Conservation (phyloP, 2,113 vertebrate species). For the Nansenia antarctica region DNA sequence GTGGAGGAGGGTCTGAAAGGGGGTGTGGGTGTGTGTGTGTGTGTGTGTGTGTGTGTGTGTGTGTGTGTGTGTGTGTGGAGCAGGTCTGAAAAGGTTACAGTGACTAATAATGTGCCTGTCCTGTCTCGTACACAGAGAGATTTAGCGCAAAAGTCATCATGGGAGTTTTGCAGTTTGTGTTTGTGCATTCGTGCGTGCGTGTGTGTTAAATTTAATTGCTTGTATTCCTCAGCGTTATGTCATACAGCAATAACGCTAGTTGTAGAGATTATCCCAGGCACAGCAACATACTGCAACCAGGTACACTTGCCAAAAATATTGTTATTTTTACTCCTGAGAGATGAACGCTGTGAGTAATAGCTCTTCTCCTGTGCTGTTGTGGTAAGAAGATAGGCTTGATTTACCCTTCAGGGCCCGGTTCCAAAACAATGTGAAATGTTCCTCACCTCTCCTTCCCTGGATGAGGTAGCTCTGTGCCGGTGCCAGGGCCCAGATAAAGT, state of each 20-base stretch:
- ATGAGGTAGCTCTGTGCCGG: slow-evolving; percentile 44
- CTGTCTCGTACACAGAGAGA: neutral
- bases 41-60: neutral
- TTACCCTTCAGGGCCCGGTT: slow-evolving; percentile 43
- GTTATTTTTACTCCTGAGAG: slow-evolving; percentile 26
- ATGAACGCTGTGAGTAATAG: neutral
- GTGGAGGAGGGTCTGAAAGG: too few relatives aligned
- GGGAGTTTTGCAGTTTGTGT: neutral
- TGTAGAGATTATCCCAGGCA: neutral
- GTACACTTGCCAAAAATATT: slow-evolving; percentile 4
- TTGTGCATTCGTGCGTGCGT: neutral
- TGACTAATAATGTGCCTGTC: slow-evolving; percentile 13
- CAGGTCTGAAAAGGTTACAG: neutral
- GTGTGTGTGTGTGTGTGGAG: neutral
- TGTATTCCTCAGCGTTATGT: neutral
- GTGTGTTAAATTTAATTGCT: neutral
- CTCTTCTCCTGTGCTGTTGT: slow-evolving; percentile 25
- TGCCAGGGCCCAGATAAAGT: slow-evolving; percentile 53
- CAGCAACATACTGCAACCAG: neutral
- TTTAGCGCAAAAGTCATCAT: neutral
- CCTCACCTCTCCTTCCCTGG: slow-evolving; percentile 6
- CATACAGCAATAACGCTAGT: neutral
- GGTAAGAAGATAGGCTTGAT: slow-evolving; percentile 45
- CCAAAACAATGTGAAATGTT: slow-evolving; percentile 52
- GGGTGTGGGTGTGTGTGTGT: neutral